phyloP scores from a whole-genome alignment of 2,888 invertebrate species.

The Stenodera caucasica region DNA sequence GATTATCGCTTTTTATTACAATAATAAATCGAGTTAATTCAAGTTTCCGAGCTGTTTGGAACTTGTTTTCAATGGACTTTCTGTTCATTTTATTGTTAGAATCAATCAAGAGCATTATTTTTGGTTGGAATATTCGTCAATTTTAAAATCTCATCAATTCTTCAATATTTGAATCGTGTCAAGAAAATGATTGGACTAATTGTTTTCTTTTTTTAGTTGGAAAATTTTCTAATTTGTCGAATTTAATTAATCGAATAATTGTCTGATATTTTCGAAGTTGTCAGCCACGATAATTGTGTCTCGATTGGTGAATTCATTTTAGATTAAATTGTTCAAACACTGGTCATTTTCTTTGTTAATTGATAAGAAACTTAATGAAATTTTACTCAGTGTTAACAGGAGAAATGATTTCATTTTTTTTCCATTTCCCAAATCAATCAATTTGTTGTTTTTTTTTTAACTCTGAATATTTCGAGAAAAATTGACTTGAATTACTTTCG shows the following conservation, averaged over 20 bases:
- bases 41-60: background rate
- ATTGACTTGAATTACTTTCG: no score
- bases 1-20: background rate
- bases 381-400: background rate
- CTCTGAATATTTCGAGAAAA: no score
- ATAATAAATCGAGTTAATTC: conserved; percentile 1
- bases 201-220: background rate
- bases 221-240: background rate
- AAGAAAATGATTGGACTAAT: background rate
- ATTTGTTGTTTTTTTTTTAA: no score
- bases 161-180: background rate
- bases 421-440: no score
- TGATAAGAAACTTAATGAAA: background rate
- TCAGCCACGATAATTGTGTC: background rate
- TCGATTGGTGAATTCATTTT: background rate
- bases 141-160: background rate
- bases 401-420: background rate
- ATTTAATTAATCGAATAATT: background rate
- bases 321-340: conserved; percentile 1
- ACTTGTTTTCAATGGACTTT: background rate
- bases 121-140: background rate
- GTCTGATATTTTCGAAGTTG: background rate
- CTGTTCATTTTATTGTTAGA: background rate
- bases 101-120: background rate
- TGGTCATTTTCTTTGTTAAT: background rate